Conservation (phyloP, 2,113 vertebrate genomes). For the Misgurnus anguillicaudatus region DNA sequence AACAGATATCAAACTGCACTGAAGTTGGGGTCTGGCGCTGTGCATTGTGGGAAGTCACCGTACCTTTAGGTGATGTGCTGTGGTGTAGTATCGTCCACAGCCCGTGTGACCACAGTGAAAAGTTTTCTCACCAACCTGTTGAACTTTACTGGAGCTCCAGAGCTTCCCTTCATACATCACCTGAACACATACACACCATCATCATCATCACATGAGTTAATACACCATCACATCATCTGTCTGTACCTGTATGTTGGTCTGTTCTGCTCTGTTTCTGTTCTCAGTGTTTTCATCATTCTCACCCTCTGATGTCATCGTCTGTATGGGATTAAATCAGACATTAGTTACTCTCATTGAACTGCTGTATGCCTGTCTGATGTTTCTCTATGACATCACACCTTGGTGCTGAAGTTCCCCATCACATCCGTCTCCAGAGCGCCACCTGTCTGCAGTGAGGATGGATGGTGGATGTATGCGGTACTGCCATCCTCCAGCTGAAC, state of each 20-base stretch:
- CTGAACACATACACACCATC: slow-evolving; percentile 48
- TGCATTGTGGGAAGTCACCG: slow-evolving; percentile 9
- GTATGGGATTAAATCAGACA: not conserved
- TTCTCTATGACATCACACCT: slow-evolving; percentile 63
- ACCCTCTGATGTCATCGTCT: slow-evolving; percentile 40
- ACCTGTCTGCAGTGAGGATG: slow-evolving; percentile 62
- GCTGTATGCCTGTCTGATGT: not conserved
- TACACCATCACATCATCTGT: not conserved
- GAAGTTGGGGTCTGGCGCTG: too few relatives aligned
- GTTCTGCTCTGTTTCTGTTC: slow-evolving; percentile 43
- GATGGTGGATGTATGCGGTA: slow-evolving; percentile 78
- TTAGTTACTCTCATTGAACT: not conserved
- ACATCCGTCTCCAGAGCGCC: slow-evolving; percentile 68
- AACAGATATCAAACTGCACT: not conserved
- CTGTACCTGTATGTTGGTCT: slow-evolving; percentile 54
- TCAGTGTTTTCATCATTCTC: slow-evolving; percentile 30
- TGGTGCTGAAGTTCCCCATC: slow-evolving; percentile 70
- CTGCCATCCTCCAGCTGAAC: slow-evolving; percentile 81
- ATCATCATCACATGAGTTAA: not conserved
- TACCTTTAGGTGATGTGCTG: slow-evolving; percentile 84
- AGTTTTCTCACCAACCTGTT: slow-evolving; percentile 68
- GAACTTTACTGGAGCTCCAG: slow-evolving; percentile 65
- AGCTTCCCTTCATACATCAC: slow-evolving; percentile 64
- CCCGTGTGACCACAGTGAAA: slow-evolving; percentile 78
- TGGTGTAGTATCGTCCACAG: slow-evolving; percentile 82